phyloP scores from a whole-genome alignment of 2,888 invertebrate genomes.

The Ornithoptera priamus region DNA sequence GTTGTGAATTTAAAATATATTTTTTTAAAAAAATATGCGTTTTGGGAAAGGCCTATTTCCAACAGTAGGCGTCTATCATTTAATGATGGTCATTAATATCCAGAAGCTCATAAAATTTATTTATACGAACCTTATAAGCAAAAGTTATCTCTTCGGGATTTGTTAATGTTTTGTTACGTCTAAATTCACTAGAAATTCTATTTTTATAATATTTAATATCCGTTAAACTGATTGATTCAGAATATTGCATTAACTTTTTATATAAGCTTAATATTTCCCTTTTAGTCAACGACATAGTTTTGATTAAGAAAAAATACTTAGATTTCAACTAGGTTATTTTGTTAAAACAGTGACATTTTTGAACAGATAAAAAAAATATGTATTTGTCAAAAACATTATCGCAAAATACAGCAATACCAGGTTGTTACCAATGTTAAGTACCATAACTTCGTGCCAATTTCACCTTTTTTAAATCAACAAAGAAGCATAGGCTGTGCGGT shows the following conservation, averaged over 20 bases:
- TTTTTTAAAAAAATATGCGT: conserved; percentile 6
- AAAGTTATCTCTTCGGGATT: conserved; percentile 56
- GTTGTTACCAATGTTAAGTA: too few relatives aligned
- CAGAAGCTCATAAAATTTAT: not conserved
- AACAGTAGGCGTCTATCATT: not conserved
- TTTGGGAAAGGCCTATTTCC: not conserved
- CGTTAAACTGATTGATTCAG: conserved; percentile 86
- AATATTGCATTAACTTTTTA: conserved; percentile 88
- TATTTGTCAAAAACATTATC: too few relatives aligned
- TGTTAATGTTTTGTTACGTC: conserved; percentile 80
- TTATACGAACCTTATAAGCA: conserved; percentile 57
- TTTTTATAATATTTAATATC: conserved; percentile 87
- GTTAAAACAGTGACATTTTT: not conserved
- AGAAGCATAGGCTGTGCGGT: too few relatives aligned
- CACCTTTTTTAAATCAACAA: too few relatives aligned
- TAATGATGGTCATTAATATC: not conserved
- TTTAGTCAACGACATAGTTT: conserved; percentile 52
- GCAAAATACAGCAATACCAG: too few relatives aligned
- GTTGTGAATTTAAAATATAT: not conserved
- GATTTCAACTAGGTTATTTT: not conserved
- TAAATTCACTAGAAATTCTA: conserved; percentile 87
- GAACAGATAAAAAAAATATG: not conserved
- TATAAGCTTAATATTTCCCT: conserved; percentile 86
- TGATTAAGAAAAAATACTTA: not conserved
- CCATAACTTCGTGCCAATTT: too few relatives aligned